Base-by-base conservation (phyloP, 2,888 invertebrate species). In the Eristalinus sepulchralis region DNA sequence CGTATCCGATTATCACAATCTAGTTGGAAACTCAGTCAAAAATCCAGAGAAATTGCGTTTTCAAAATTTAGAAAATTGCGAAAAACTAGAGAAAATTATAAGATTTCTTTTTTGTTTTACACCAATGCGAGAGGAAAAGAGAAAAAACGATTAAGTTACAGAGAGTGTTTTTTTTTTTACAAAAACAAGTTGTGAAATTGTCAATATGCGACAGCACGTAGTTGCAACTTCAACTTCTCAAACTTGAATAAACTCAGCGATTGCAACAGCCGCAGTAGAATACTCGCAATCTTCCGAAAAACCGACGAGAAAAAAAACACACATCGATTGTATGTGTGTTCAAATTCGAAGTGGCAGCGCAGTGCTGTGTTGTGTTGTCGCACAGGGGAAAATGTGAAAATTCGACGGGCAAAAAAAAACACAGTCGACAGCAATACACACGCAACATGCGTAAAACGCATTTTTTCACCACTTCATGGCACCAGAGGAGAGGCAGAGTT, bases 191-290 rank as follows among this genome's bases (percentile, higher is more conserved):
- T 70, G 60, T 79, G 39, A 75, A 62, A 39, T 62, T 63, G 33
- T 53, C 70, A 83, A 87, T 71, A 80, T 77, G 84, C 84, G 80
- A 84, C 76, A 80, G 86, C 83, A 83, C 78, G 86, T 86, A 83
- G 86, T 83, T 86, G 78, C 78, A 86, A 83, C 86, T 86, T 80
- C 87, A 88, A 88, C 87, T 88, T 80, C 87, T 88, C 76, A 84
- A 88, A 88, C 87, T 88, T 84, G 87, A 88, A 84, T 88, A 88
- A 88, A 77, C 79, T 82, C 78, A 57, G 66, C 78, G 70, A 83
- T 86, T 83, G 86, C 86, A 86, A 86, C 86, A 83, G 75, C 79
- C 66, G 75, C 68, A 78, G 57, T 83, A 78, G 83, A 86, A 83
- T 86, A 86, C 86, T 86, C 86, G 86, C 86, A 86, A 83, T 86